Base-by-base conservation (phyloP, 2,113 vertebrate genomes). In the Sinocyclocheilus rhinocerous region DNA sequence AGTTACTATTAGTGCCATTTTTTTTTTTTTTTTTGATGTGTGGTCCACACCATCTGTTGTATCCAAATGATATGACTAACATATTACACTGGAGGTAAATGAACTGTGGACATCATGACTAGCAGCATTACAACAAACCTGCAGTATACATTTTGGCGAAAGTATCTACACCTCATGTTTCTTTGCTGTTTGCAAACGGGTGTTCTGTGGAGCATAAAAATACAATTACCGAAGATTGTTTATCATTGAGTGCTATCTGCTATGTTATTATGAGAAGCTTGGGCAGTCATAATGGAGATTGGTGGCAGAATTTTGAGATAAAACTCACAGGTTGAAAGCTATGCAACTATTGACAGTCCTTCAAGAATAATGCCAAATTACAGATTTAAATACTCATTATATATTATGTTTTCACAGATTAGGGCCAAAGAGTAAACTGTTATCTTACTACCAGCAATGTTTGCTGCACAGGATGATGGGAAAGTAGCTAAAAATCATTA, bases 1-100 rank as follows among this genome's bases (percentile, higher is more conserved):
- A 80, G 61, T 48, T 26, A 18, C 36, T 67, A 67, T 81, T 67
- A 48, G 22, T 45, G 10, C n/a, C 24, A 26, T 48, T 13, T 67
- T 22, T 18, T 7, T 13, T 13, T 61, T 22, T 20, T 26, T 18
- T 6, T 20, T 20, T 22, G 18, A 59, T 20, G 18, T 82, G 63
- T 24, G 10, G 10, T 70, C 45, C 26, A 52, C 63, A 22, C 78
- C 63, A 82, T 82, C 63, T 82, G 80, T 69, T 52, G 45, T 69
- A 45, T 16, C 26, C 42, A 50, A 69, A 33, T 52, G 6, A 55
- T 33, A 29, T 10, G 76, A 52, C 0, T n/a, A 75, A 45, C 72
- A 75, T 11, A 81, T 39, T 12, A 15, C 22, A 45, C 36, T 79
- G 76, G 4, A n/a, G n/a, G 11, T 61, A n/a, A 79, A 76, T 76